These are phyloP conservation scores for Cantharis nigra DNA, from an alignment of 2,888 invertebrate genomes.

Conservation along the genomic window DNA sequence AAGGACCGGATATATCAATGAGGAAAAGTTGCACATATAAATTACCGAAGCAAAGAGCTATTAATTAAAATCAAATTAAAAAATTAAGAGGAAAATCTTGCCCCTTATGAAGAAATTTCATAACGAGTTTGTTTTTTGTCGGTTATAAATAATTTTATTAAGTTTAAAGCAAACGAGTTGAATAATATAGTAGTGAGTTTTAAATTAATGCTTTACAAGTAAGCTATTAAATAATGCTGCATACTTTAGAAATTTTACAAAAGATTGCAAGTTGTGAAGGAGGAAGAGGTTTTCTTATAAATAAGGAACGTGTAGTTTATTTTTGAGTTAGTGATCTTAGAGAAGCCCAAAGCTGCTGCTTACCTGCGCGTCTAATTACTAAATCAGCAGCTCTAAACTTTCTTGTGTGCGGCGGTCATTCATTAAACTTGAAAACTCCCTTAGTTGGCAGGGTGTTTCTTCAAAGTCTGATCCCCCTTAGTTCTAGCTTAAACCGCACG, in stretches of 20 bases:
- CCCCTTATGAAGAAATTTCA: not conserved
- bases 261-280: constrained; percentile 27
- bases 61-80: not conserved
- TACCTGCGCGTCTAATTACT: constrained; percentile 54
- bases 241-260: constrained; percentile 28
- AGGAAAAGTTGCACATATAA: not conserved
- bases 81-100: not conserved
- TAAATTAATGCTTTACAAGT: constrained; percentile 21
- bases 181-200: constrained; percentile 7
- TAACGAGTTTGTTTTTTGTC: not conserved
- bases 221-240: constrained; percentile 29
- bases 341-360: constrained; percentile 40
- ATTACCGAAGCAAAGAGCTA: not conserved
- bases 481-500: constrained; percentile 30
- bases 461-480: constrained; percentile 30
- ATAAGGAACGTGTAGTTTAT: constrained; percentile 32
- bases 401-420: constrained; percentile 55
- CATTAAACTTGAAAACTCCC: constrained; percentile 54
- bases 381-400: constrained; percentile 55
- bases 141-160: not conserved
- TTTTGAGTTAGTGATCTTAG: constrained; percentile 36
- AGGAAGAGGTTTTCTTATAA: constrained; percentile 30
- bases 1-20: not conserved
- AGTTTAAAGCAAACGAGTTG: not conserved
- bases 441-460: constrained; percentile 30